These are phyloP conservation scores for Poeciliopsis occidentalis DNA, from an alignment of 2,113 vertebrate species.

Conservation along the genomic window DNA sequence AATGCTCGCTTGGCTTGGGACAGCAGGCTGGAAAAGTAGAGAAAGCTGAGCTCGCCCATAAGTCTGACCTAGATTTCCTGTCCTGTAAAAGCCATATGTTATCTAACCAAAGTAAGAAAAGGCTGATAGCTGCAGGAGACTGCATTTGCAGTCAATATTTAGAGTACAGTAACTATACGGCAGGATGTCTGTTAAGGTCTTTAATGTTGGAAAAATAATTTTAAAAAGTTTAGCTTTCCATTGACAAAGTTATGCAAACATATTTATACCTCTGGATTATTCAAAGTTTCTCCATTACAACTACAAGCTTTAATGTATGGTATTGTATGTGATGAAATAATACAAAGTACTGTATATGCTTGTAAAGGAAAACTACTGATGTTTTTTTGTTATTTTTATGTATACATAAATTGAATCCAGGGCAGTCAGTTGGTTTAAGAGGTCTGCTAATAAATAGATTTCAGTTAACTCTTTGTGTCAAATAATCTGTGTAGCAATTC, in stretches of 20 bases:
- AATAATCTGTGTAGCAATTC: neutral
- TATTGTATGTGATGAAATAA: no score
- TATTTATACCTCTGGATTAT: neutral
- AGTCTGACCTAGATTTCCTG: conserved; percentile 72
- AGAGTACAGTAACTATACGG: conserved; percentile 54
- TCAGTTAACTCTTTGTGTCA: neutral
- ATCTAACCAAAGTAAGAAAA: conserved; percentile 70
- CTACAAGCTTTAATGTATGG: no score
- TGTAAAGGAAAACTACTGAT: no score
- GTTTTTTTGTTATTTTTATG: no score
- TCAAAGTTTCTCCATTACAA: neutral
- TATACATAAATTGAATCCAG: no score
- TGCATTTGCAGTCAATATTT: conserved; percentile 29
- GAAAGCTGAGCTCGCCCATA: conserved; percentile 68
- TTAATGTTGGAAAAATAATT: neutral
- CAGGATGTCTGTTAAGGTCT: conserved; percentile 25
- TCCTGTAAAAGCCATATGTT: conserved; percentile 65
- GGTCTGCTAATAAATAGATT: neutral
- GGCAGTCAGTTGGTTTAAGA: neutral
- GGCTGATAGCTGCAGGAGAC: conserved; percentile 47
- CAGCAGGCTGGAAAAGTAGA: conserved; percentile 62
- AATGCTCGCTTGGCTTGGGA: conserved; percentile 60
- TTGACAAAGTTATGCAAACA: neutral
- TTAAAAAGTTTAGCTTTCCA: conserved; percentile 17
- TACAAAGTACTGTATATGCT: no score